phyloP scores from a whole-genome alignment of 2,888 invertebrate genomes.

The Tridacna gigas region DNA sequence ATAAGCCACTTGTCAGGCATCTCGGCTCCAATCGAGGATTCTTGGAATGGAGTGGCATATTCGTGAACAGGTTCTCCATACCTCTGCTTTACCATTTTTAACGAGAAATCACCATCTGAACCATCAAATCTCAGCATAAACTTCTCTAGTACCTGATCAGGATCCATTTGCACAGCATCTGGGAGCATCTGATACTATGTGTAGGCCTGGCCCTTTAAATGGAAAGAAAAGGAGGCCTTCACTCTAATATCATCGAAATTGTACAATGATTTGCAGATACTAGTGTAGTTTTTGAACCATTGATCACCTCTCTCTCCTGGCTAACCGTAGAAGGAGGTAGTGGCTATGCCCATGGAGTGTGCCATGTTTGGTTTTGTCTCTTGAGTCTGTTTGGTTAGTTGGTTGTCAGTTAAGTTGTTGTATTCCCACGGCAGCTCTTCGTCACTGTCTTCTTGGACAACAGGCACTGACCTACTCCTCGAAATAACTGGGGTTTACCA shows the following conservation, averaged over 20 bases:
- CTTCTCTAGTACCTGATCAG: neutral
- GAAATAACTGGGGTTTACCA: neutral
- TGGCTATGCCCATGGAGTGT: neutral
- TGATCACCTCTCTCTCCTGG: conserved; percentile 12
- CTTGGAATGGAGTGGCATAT: conserved; percentile 14
- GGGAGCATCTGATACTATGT: conserved; percentile 21
- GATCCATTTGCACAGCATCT: neutral
- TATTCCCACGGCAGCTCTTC: neutral
- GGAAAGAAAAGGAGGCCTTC: conserved; percentile 18
- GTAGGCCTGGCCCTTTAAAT: conserved; percentile 24
- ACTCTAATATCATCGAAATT: conserved; percentile 1
- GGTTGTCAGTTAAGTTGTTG: too few relatives aligned
- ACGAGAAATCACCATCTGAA: conserved; percentile 10
- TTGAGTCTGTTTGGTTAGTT: too few relatives aligned
- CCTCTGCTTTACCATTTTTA: neutral
- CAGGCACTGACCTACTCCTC: neutral
- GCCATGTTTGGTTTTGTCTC: neutral
- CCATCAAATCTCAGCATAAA: conserved; percentile 36
- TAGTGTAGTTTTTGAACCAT: conserved; percentile 13
- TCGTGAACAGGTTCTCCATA: conserved; percentile 19
- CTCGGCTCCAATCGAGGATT: neutral
- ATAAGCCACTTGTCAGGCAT: conserved; percentile 27
- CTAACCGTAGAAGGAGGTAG: neutral
- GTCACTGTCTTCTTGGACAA: neutral
- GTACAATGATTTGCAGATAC: conserved; percentile 14